Evolutionary conservation across 2,888 invertebrate genomes (phyloP).

Genomic region (Sesia apiformis): DNA sequence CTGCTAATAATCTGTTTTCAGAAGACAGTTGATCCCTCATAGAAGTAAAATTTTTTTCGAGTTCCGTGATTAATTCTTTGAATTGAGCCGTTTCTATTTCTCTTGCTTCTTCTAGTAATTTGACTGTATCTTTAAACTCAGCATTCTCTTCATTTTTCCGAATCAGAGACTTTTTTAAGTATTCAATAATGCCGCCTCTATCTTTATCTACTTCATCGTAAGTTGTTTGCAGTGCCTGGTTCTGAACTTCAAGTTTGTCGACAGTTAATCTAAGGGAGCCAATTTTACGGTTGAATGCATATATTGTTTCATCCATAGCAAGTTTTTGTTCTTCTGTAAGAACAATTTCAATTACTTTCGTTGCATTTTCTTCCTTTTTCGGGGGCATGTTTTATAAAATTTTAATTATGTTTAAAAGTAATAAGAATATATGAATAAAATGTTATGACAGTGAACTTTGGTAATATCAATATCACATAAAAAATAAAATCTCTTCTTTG

Average conservation of each 20-base stretch:
- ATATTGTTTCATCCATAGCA: conserved; percentile 86
- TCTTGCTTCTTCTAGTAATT: conserved; percentile 81
- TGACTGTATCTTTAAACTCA: conserved; percentile 80
- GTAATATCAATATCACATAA: too few relatives aligned
- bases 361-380: conserved; percentile 49
- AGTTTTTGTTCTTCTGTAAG: conserved; percentile 85
- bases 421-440: background rate
- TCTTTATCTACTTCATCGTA: conserved; percentile 84
- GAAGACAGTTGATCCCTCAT: conserved; percentile 90
- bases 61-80: conserved; percentile 76
- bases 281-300: conserved; percentile 87
- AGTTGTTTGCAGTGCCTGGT: conserved; percentile 77
- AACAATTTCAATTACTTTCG: conserved; percentile 26
- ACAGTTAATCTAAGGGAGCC: conserved; percentile 78
- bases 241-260: conserved; percentile 81
- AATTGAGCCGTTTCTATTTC: conserved; percentile 79
- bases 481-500: too few relatives aligned
- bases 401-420: background rate
- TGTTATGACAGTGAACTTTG: background rate
- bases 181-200: conserved; percentile 87
- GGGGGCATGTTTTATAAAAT: conserved; percentile 41
- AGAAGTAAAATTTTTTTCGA: conserved; percentile 82
- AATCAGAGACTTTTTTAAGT: conserved; percentile 83
- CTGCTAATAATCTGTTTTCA: conserved; percentile 89
- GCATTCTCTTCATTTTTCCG: conserved; percentile 79